Base-by-base conservation (phyloP, 2,888 invertebrate species). In the Altica lythri region DNA sequence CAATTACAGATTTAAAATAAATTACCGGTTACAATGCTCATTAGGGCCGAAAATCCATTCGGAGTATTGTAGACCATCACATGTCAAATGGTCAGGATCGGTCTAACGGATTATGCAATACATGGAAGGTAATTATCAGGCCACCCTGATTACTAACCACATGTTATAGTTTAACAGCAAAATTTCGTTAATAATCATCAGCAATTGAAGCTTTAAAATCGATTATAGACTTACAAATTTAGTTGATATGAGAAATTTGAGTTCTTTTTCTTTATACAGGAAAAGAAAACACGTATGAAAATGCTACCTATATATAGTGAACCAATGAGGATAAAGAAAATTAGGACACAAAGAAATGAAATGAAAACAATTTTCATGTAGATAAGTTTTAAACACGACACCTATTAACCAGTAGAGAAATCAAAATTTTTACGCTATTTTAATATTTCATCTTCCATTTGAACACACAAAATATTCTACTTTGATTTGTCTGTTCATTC, bases 1-100 rank as follows among this genome's bases (percentile, higher is more conserved):
- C 62, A 60, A 60, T 62, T 62, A 62, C 54, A 51, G 55, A 60
- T 62, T 62, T 58, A 53, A 59, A 57, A 61, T 61, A 57, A 61
- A 61, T 61, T 61, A 61, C 57, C 40, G 37, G 44, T 46, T 55
- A 44, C 55, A 45, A 48, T 53, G 50, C 55, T 59, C 59, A 61
- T 61, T 61, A 59, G 57, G 57, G 38, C 49, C 40, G 30, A 59
- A 59, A 55, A 51, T 50, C 30, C 52, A 51, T 53, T 55, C 52
- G 38, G 44, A 13, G 4, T 38, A 22, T 38, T 38, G 38, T 38
- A 6, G 22, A 40, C 14, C 22, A 40, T 22, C 13, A 40, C 40
- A 19, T 2, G 1, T n/a, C 8, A 30, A 38, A 38, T 10, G 4
- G n/a, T 10, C 38, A 40, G 40, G 22, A 25, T 5, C 40, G 40